phyloP scores from a whole-genome alignment of 2,888 invertebrate genomes.

The Limulus polyphemus region DNA sequence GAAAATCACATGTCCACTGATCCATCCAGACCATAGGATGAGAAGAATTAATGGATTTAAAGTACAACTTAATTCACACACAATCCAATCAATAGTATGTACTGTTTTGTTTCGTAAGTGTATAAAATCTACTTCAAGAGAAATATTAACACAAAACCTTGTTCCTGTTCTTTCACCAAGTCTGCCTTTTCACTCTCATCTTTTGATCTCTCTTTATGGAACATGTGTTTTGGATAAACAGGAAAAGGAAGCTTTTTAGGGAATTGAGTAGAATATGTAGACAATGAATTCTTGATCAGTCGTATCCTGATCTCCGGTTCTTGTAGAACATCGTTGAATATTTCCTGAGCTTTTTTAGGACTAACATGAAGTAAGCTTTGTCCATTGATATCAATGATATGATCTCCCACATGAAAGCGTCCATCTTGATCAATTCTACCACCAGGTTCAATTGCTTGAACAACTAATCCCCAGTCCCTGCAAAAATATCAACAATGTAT shows the following conservation, averaged over 20 bases:
- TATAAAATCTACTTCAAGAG: no score
- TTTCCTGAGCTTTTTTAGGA: slow-evolving; percentile 60
- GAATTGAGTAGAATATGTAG: no score
- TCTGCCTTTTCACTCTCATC: slow-evolving; percentile 4
- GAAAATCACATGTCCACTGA: no score
- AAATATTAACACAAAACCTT: slow-evolving; percentile 27
- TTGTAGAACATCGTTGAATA: slow-evolving; percentile 57
- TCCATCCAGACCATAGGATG: no score
- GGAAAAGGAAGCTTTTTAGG: slow-evolving; percentile 5
- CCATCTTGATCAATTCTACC: slow-evolving; percentile 69
- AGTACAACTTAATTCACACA: background rate
- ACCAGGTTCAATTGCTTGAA: slow-evolving; percentile 67
- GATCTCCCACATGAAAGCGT: slow-evolving; percentile 55
- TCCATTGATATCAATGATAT: slow-evolving; percentile 73
- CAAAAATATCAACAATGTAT: slow-evolving; percentile 5
- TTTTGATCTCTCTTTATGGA: background rate
- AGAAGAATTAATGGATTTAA: no score
- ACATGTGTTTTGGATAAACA: slow-evolving; percentile 6
- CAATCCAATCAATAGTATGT: background rate
- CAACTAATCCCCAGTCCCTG: slow-evolving; percentile 58
- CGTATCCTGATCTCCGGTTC: slow-evolving; percentile 50
- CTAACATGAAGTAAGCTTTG: slow-evolving; percentile 56
- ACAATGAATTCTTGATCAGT: slow-evolving; percentile 27
- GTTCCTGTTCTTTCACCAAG: slow-evolving; percentile 15
- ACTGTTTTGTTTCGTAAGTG: no score